Evolutionary conservation across 1,140 invertebrate genomes (phyloP).

Genomic region (Drosophila equinoxialis): DNA sequence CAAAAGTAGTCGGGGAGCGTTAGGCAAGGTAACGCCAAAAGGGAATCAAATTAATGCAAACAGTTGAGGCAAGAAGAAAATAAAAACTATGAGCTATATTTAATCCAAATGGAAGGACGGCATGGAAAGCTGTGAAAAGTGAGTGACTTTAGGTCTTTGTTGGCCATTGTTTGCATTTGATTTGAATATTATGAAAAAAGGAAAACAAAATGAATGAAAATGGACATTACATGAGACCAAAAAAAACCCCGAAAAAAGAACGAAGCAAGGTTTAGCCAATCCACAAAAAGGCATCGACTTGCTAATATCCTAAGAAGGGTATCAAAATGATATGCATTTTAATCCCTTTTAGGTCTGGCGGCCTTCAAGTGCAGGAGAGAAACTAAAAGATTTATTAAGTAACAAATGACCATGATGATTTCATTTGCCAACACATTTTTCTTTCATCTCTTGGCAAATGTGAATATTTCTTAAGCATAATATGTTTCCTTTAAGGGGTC

Average conservation of each 20-base stretch:
- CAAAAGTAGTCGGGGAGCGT: conserved; percentile 5
- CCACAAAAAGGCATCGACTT: not conserved
- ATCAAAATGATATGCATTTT: too few species aligned
- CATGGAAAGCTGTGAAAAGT: not conserved
- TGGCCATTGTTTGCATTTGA: conserved; percentile 61
- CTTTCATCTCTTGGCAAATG: conserved; percentile 24
- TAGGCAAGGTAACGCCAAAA: conserved; percentile 26
- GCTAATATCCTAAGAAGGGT: not conserved
- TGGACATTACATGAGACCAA: not conserved
- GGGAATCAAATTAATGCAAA: conserved; percentile 68
- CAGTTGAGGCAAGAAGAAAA: conserved; percentile 23
- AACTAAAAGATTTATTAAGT: not conserved
- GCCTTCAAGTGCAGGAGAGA: too few species aligned
- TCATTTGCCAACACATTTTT: conserved; percentile 17
- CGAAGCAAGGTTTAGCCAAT: not conserved
- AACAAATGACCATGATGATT: conserved; percentile 34
- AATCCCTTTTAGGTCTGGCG: too few species aligned
- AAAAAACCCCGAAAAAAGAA: conserved; percentile 16
- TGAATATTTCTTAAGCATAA: not conserved
- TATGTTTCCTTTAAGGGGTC: too few species aligned
- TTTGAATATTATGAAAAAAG: conserved; percentile 61
- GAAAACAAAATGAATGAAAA: conserved; percentile 14
- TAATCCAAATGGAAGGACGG: not conserved
- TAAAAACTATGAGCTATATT: conserved; percentile 52
- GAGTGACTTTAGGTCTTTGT: conserved; percentile 17